A percentile compares a stretch with the other conserved stretches of the same genome.
These are phyloP conservation scores for Acleris cristana DNA, from an alignment of 2,888 invertebrate species.

Conservation along the genomic window DNA sequence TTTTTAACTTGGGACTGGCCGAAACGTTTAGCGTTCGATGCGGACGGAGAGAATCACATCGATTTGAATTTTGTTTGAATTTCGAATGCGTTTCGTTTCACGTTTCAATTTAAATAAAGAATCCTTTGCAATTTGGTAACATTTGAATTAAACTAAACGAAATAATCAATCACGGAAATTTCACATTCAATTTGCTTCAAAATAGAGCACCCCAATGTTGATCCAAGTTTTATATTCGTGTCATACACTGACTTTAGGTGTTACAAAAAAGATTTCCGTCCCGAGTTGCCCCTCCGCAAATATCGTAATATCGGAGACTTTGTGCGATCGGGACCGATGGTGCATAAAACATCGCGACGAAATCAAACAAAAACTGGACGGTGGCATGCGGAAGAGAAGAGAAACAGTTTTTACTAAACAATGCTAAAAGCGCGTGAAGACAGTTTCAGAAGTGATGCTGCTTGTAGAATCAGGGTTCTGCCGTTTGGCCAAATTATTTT, in stretches of 20 bases:
- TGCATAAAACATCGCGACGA: constrained; percentile 67
- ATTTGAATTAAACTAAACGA: neutral
- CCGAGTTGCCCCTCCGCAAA: constrained; percentile 59
- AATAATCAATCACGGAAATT: constrained; percentile 43
- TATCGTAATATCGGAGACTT: constrained; percentile 56
- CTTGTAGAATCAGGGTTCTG: no score
- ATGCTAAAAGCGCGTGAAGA: no score
- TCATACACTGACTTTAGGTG: constrained; percentile 47
- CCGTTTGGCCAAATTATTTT: no score
- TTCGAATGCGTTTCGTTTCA: constrained; percentile 4
- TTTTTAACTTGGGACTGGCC: constrained; percentile 15
- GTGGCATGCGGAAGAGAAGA: constrained; percentile 43
- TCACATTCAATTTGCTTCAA: constrained; percentile 57
- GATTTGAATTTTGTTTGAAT: constrained; percentile 11
- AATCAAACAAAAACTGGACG: constrained; percentile 57
- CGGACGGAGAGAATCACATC: constrained; percentile 3
- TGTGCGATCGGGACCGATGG: constrained; percentile 63
- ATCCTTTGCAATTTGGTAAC: neutral
- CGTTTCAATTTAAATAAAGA: neutral
- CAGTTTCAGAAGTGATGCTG: no score
- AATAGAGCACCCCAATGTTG: constrained; percentile 50
- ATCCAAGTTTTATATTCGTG: constrained; percentile 64
- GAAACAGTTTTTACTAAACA: neutral
- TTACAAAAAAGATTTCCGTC: constrained; percentile 43
- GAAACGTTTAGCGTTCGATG: neutral